Percentiles rank a stretch among this genome's conserved stretches.
Evolutionary conservation across 2,797 vertebrate genomes (phyloP).

Genomic region (Diceros bicornis): DNA sequence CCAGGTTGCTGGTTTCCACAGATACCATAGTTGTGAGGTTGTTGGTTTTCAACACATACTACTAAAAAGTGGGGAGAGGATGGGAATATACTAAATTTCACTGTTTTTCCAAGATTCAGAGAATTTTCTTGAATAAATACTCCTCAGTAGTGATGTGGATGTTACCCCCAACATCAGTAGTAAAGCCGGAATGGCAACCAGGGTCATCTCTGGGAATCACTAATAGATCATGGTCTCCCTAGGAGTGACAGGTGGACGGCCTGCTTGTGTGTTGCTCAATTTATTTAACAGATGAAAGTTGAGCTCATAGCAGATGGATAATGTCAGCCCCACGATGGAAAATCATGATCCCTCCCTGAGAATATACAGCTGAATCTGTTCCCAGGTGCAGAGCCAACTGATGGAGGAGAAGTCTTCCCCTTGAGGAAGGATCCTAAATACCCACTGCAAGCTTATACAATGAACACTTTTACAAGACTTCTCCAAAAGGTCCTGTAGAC

Average conservation of each 20-base stretch:
- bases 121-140: not conserved
- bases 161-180: too few relatives aligned
- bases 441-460: accelerated
- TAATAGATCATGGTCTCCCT: accelerated
- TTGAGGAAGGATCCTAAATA: accelerated
- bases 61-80: accelerated
- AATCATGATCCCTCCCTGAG: accelerated
- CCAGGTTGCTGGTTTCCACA: not conserved
- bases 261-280: accelerated
- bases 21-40: not conserved
- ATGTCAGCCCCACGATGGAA: not conserved
- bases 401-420: accelerated
- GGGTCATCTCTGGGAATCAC: accelerated
- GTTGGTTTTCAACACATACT: not conserved
- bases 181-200: accelerated
- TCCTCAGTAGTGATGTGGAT: accelerated
- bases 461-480: accelerated
- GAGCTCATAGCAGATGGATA: accelerated
- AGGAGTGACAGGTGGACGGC: accelerated
- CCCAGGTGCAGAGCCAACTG: not conserved
- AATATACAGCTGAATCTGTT: accelerated
- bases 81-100: accelerated
- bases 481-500: not conserved
- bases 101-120: not conserved
- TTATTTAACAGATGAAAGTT: not conserved